A percentile compares a stretch with the other conserved stretches of the same genome.
Conservation (phyloP, 2,797 vertebrate species). For the Rhinoraja longicauda region DNA sequence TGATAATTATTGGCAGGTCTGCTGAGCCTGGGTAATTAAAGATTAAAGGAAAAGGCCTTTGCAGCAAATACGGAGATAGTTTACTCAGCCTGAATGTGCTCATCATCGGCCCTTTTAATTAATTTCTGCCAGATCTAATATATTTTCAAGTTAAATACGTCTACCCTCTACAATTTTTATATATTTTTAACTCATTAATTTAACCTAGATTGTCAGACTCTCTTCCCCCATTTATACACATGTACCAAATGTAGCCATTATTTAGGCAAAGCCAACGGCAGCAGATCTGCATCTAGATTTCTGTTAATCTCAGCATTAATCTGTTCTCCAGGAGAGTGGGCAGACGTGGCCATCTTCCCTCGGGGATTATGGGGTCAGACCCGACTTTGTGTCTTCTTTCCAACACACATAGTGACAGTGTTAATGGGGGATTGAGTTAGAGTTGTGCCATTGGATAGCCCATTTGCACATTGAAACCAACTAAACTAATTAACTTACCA, state of each 20-base stretch:
- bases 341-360: conserved; percentile 1
- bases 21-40: conserved; percentile 30
- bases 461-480: background rate
- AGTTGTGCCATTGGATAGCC: background rate
- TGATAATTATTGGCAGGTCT: conserved; percentile 16
- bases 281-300: background rate
- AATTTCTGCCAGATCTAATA: background rate
- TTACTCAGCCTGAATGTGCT: conserved; percentile 1
- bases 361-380: conserved; percentile 5
- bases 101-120: conserved; percentile 25
- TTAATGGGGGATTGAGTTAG: background rate
- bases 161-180: background rate
- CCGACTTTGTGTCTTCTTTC: background rate
- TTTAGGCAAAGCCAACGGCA: background rate
- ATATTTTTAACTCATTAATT: conserved; percentile 6
- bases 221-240: background rate
- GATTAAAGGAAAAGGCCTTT: conserved; percentile 35
- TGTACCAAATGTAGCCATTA: background rate
- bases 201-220: background rate
- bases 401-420: background rate
- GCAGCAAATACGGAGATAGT: conserved; percentile 9
- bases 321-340: background rate
- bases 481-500: background rate
- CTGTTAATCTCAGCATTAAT: conserved; percentile 6
- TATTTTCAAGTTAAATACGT: conserved; percentile 3